phyloP scores from a whole-genome alignment of 64 coral and sea anemone species.

The Hydrozoanthus tunicans region DNA sequence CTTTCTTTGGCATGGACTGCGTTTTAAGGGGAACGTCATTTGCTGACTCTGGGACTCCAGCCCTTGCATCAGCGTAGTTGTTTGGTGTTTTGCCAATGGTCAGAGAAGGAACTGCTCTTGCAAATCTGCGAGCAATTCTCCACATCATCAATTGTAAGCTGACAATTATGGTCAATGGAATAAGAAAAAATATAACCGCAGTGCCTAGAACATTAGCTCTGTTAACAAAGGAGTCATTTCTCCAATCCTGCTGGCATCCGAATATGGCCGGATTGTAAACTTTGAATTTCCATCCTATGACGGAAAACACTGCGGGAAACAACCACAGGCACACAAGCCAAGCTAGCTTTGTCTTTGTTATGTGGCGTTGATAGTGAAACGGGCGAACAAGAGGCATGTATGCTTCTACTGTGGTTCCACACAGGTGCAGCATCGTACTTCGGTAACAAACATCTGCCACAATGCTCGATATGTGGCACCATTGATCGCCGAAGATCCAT shows the following conservation, averaged over 20 bases:
- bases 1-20: too few relatives aligned
- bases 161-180: conserved; percentile 27
- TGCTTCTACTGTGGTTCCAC: conserved; percentile 19
- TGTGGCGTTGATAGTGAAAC: conserved; percentile 7
- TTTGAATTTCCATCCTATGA: conserved; percentile 41
- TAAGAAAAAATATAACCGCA: conserved; percentile 18
- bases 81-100: too few relatives aligned
- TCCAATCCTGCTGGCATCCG: conserved; percentile 26
- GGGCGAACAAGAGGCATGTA: conserved; percentile 6
- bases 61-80: background rate
- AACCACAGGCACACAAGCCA: conserved; percentile 32
- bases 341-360: background rate
- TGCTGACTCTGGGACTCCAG: background rate
- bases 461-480: conserved; percentile 32
- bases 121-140: conserved; percentile 10
- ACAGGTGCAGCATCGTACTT: conserved; percentile 20
- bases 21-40: background rate
- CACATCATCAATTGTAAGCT: conserved; percentile 14
- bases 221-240: conserved; percentile 21
- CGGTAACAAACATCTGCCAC: conserved; percentile 7
- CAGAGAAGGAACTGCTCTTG: background rate
- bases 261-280: conserved; percentile 24
- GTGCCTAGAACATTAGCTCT: background rate
- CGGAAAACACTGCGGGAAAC: conserved; percentile 18
- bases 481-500: conserved; percentile 17